Evolutionary conservation across 2,888 invertebrate species (phyloP), one percentile per base, ranked within the genome.

Genomic region (Busseola fusca): DNA sequence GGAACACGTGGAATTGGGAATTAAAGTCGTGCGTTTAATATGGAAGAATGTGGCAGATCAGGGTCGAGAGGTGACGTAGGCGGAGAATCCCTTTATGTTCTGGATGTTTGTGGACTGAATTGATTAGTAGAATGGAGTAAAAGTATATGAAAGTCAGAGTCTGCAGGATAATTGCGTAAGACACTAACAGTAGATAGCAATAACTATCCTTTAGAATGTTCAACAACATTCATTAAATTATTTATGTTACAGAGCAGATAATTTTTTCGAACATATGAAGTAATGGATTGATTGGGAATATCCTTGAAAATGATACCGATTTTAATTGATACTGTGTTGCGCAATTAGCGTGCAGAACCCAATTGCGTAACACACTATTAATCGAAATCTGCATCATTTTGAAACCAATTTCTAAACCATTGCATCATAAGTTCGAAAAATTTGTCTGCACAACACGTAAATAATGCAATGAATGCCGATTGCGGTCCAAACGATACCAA

Each of bases 1-100:
- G 95, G 71, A 97, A 96, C 52, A 73, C 40, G 74, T n/a, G 30
- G 56, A 85, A 76, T 74, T 77, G 27, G 52, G 73, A 64, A 76
- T 76, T 25, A 56, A 62, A 45, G 69, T 84, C 80, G 67, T 81
- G 67, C 60, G 69, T 52, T 76, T 72, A 72, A 34, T 80, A 72
- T 76, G 75, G 64, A 69, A 57, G 70, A 73, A 69, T 78, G 52
- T 56, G 12, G 10, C 34, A 48, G 30, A n/a, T 62, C 16, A 48
- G 62, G n/a, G 25, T 58, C 18, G 57, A 18, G 6, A 56, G 25
- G 68, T 81, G 68, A 78, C 68, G 73, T 72, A 45, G 27, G 42
- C 16, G 14, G 14, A 4, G 14, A 42, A 21, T 3, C 30, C 40
- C 30, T 45, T n/a, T 34, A 48, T 48, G 34, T 18, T 42, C n/a